Evolutionary conservation across 2,113 vertebrate species (phyloP).

Genomic region (Poicephalus gulielmi): DNA sequence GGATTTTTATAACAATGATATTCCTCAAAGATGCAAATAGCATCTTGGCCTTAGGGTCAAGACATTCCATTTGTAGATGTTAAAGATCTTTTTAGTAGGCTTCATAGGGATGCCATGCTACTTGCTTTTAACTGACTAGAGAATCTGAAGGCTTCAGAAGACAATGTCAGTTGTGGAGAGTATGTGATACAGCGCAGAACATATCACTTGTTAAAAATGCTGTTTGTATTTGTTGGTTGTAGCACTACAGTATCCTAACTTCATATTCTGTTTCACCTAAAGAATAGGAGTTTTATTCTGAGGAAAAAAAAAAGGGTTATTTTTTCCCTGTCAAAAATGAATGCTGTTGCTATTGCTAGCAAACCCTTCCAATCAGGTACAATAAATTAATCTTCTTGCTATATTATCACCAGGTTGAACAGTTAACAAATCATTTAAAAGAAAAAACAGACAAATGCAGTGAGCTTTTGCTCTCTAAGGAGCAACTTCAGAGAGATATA

Average conservation of each 20-base stretch:
- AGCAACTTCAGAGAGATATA: slow-evolving; percentile 91
- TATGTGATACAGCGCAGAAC: neutral
- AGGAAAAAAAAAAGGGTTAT: neutral
- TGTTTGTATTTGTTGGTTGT: neutral
- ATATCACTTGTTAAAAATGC: neutral
- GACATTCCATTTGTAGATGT: neutral
- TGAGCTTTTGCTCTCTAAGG: slow-evolving; percentile 89
- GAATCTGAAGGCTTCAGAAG: neutral
- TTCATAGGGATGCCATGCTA: neutral
- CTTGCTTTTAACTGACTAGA: neutral
- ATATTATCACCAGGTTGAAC: slow-evolving; percentile 82
- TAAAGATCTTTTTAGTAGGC: neutral
- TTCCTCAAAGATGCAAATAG: neutral
- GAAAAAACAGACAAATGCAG: slow-evolving; percentile 97
- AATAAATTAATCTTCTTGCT: neutral
- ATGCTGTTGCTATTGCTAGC: neutral
- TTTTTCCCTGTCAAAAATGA: neutral
- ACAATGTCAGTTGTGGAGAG: neutral
- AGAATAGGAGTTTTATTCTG: neutral
- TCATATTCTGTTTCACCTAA: neutral
- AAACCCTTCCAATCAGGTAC: neutral
- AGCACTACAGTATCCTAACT: neutral
- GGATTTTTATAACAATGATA: neutral
- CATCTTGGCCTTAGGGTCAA: neutral
- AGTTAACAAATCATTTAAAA: slow-evolving; percentile 87